phyloP scores from a whole-genome alignment of 2,797 vertebrate species.

The Clamator glandarius region DNA sequence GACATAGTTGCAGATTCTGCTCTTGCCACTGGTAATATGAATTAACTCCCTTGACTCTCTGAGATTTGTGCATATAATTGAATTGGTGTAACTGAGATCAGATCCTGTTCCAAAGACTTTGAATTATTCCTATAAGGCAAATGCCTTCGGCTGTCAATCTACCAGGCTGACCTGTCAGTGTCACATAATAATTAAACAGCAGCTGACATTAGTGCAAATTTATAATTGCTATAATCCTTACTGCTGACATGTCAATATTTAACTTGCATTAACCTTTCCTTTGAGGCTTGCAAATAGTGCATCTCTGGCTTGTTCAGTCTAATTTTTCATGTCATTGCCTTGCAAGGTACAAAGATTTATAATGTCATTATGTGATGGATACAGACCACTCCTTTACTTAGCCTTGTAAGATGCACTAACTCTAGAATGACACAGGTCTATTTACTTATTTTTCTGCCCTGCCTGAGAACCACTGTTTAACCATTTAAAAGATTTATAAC shows the following conservation, averaged over 20 bases:
- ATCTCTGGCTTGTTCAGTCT: slow-evolving; percentile 73
- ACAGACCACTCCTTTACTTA: slow-evolving; percentile 65
- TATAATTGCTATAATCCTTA: slow-evolving; percentile 81
- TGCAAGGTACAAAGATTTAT: slow-evolving; percentile 77
- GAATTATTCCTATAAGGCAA: slow-evolving; percentile 39
- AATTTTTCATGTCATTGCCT: slow-evolving; percentile 80
- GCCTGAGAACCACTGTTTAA: slow-evolving; percentile 31
- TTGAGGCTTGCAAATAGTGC: slow-evolving; percentile 76
- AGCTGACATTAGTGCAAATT: slow-evolving; percentile 68
- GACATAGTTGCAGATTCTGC: background rate
- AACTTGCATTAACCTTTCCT: slow-evolving; percentile 84
- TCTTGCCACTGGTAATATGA: background rate
- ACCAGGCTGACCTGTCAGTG: slow-evolving; percentile 64
- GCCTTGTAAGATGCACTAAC: slow-evolving; percentile 52
- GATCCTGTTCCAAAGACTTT: background rate
- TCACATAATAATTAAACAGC: slow-evolving; percentile 73
- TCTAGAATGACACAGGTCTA: slow-evolving; percentile 29
- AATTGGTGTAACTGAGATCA: background rate
- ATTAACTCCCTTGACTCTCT: background rate
- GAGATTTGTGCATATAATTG: background rate
- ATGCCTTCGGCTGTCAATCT: slow-evolving; percentile 63
- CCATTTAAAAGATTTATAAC: background rate
- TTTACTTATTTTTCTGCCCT: slow-evolving; percentile 56
- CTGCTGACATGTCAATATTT: slow-evolving; percentile 84
- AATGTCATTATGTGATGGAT: slow-evolving; percentile 74